Conservation (phyloP, 2,888 invertebrate genomes). For the Mythimna lalbum region DNA sequence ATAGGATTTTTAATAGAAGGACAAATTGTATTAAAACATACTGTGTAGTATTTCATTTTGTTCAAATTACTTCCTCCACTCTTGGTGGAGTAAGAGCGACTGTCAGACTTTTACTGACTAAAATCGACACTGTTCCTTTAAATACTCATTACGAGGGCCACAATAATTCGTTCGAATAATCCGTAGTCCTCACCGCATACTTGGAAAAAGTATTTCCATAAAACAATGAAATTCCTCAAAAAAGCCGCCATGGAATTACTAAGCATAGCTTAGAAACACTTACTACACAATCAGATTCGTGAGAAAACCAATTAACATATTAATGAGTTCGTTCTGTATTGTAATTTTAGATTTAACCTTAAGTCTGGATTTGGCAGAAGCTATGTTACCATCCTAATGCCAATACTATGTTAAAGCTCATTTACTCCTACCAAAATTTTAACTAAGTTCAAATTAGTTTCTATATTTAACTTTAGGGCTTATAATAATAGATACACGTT, state of each 20-base stretch:
- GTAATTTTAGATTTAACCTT: conserved; percentile 10
- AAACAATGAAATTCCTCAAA: too few species aligned
- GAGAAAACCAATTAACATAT: not conserved
- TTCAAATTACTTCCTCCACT: too few species aligned
- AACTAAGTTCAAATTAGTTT: conserved; percentile 5
- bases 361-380: conserved; percentile 9
- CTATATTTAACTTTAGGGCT: not conserved
- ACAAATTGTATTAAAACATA: not conserved
- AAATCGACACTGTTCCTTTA: too few species aligned
- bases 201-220: not conserved
- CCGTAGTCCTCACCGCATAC: too few species aligned
- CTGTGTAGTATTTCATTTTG: not conserved
- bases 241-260: not conserved
- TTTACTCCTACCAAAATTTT: conserved; percentile 19
- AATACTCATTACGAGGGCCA: too few species aligned
- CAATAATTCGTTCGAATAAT: too few species aligned
- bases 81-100: too few species aligned
- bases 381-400: conserved; percentile 4
- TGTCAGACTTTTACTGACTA: too few species aligned
- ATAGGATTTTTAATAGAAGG: not conserved
- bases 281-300: not conserved
- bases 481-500: not conserved
- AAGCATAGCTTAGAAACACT: too few species aligned
- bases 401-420: conserved; percentile 10
- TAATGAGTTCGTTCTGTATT: not conserved